Base-by-base conservation (phyloP, 2,797 vertebrate species). In the Artibeus lituratus region DNA sequence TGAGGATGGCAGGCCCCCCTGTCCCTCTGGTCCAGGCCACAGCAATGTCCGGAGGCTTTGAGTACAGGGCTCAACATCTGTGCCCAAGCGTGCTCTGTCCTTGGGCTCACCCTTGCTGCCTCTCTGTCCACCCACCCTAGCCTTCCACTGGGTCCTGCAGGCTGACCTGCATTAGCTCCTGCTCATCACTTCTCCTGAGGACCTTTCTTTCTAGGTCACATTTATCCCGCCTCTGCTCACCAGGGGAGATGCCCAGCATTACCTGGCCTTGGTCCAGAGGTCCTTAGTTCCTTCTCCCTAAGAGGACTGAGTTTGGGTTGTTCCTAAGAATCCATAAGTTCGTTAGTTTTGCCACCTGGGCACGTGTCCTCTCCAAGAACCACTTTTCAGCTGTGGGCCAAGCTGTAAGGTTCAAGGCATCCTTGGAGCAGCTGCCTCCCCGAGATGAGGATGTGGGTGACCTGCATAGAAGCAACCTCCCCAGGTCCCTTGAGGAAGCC, bases 1-100 rank as follows among this genome's bases (percentile, higher is more conserved):
- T 2, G 0, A 21, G 19, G 15, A n/a, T 16, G 39, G 4, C 22
- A 26, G 42, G 49, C 10, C 65, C 22, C 11, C 7, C 19, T 1
- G 7, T 42, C 39, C 35, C 29, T 39, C 42, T 11, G 1, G n/a
- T 78, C 67, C n/a, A 42, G 65, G 22, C 29, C 55, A 29, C n/a
- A 22, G 49, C 39, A 2, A 9, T 10, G 12, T 47, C 69, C 42
- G 37, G 88, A 44, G 78, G 35, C 57, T 85, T 70, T 37, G 49
- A 74, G 49, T 51, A 24, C 29, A n/a, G 67, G 59, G 59, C 14
- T 69, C 82, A 53, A 4, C 10, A 22, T 59, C 69, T 70, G 16
- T 78, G 59, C 29, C 78, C 9, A 18, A 4, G 21, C 7, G 0
- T 22, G 21, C 35, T 4, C 39, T 16, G 15, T 21, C n/a, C 11